Conservation (phyloP, 2,113 vertebrate genomes). For the Empidonax alnorum region DNA sequence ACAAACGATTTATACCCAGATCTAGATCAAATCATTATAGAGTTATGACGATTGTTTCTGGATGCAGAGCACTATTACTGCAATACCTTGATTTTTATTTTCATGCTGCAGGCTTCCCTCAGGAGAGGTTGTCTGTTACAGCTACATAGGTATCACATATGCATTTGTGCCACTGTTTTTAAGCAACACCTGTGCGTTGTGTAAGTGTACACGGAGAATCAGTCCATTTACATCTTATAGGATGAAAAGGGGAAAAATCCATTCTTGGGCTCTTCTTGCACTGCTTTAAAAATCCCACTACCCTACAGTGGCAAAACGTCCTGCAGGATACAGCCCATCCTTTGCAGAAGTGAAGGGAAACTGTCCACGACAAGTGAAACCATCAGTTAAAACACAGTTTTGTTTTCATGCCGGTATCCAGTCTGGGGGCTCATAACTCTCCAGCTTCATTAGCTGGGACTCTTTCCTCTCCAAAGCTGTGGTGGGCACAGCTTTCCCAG, state of each 20-base stretch:
- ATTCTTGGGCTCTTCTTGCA: neutral
- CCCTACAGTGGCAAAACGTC: neutral
- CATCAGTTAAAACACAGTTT: neutral
- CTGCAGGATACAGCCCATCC: neutral
- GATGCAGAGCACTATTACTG: conserved; percentile 26
- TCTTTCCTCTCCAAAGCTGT: neutral
- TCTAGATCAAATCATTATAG: conserved; percentile 32
- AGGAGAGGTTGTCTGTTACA: neutral
- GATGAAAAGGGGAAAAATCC: neutral
- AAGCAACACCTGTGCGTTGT: neutral
- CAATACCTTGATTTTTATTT: conserved; percentile 31
- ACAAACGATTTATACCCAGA: neutral
- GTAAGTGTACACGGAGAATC: neutral
- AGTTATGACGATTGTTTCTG: conserved; percentile 57
- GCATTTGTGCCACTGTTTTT: conserved; percentile 17
- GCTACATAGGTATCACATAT: neutral
- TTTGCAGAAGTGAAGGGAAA: neutral
- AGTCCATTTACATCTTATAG: neutral
- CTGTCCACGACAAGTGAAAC: neutral
- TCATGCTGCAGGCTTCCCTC: conserved; percentile 10
- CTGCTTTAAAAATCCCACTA: neutral
- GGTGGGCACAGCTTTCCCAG: neutral
- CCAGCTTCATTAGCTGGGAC: neutral
- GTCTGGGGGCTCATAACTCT: neutral
- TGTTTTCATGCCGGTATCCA: neutral